Evolutionary conservation across 2,888 invertebrate species (phyloP).

Genomic region (Incurvaria masculella): DNA sequence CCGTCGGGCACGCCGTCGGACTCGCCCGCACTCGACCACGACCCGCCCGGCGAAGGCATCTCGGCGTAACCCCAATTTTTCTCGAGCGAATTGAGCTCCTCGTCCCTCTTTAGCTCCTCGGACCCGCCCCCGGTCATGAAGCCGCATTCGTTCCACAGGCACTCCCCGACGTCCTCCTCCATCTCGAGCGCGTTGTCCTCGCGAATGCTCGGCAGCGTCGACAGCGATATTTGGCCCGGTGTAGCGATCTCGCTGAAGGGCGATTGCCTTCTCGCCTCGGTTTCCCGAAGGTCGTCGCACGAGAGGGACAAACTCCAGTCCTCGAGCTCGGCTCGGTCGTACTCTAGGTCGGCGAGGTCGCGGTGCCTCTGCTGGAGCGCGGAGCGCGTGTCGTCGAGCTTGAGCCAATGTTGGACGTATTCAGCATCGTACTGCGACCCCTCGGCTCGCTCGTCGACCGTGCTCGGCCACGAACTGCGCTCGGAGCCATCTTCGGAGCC

Average conservation of each 20-base stretch:
- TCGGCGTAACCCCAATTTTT: constrained; percentile 65
- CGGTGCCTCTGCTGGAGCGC: constrained; percentile 66
- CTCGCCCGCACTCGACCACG: constrained; percentile 57
- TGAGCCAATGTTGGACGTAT: constrained; percentile 73
- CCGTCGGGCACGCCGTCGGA: constrained; percentile 57
- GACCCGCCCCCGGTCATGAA: constrained; percentile 66
- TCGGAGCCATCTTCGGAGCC: constrained; percentile 48
- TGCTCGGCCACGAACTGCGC: constrained; percentile 58
- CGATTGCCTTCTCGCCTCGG: constrained; percentile 32
- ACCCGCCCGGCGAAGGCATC: constrained; percentile 58
- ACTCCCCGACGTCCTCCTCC: constrained; percentile 71
- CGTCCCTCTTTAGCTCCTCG: constrained; percentile 60
- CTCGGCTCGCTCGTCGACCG: constrained; percentile 55
- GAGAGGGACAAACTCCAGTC: constrained; percentile 76
- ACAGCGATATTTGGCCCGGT: constrained; percentile 61
- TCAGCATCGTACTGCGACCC: constrained; percentile 66
- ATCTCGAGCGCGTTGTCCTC: constrained; percentile 70
- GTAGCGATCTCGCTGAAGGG: constrained; percentile 53
- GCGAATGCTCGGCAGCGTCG: constrained; percentile 68
- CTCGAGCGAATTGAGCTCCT: constrained; percentile 43
- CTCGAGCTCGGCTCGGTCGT: constrained; percentile 72
- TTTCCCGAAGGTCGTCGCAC: constrained; percentile 63
- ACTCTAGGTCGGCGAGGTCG: constrained; percentile 67
- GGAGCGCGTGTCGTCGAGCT: constrained; percentile 68
- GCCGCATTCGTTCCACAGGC: constrained; percentile 72